Conservation (phyloP, 2,797 vertebrate species). For the Pangasius sanitwongsei region DNA sequence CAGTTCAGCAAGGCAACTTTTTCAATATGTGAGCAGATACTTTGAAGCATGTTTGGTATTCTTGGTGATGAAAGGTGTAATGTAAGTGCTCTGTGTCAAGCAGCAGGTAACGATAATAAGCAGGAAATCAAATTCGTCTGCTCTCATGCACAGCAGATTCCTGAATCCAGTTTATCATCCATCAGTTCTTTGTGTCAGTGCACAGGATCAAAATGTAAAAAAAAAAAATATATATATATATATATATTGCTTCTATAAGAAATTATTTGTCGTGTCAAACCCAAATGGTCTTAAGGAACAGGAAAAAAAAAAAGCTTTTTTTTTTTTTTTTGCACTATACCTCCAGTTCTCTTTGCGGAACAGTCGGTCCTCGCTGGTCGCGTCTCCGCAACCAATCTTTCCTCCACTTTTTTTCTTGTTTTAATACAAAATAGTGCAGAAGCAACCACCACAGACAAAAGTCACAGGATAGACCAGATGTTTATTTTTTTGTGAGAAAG, state of each 20-base stretch:
- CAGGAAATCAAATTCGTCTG: too few species aligned
- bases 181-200: background rate
- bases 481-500: background rate
- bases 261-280: background rate
- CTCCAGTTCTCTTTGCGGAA: background rate
- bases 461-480: background rate
- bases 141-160: too few species aligned
- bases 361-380: background rate
- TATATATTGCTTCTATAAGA: background rate
- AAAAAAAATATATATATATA: background rate
- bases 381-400: background rate
- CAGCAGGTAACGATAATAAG: too few species aligned
- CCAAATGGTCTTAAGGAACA: background rate
- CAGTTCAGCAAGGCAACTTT: too few species aligned
- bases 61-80: background rate
- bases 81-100: too few species aligned
- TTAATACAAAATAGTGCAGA: background rate
- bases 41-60: too few species aligned
- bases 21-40: too few species aligned
- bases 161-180: background rate
- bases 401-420: background rate
- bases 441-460: background rate
- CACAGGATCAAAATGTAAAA: background rate
- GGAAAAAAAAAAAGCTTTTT: background rate
- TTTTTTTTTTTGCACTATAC: background rate